These are phyloP conservation scores for Ceratina japonica DNA, from an alignment of 1,140 invertebrate species.

Conservation along the genomic window DNA sequence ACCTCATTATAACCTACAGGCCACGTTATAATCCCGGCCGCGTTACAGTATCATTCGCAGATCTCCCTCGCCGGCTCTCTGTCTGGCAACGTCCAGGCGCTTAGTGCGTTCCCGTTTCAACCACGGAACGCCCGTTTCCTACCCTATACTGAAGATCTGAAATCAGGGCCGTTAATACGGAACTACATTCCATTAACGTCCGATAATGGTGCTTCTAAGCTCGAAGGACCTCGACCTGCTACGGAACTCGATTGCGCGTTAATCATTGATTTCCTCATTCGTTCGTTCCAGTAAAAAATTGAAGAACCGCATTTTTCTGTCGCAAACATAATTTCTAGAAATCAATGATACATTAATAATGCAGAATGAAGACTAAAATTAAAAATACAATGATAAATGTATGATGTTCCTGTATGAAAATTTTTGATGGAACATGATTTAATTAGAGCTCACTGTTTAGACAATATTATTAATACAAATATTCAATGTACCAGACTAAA, in stretches of 20 bases:
- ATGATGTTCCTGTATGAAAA: too few relatives aligned
- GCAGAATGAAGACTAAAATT: too few relatives aligned
- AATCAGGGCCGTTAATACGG: constrained; percentile 65
- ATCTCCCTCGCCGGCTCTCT: constrained; percentile 48
- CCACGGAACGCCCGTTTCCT: constrained; percentile 57
- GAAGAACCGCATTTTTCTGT: too few relatives aligned
- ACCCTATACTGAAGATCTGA: constrained; percentile 63
- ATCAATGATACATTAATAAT: too few relatives aligned
- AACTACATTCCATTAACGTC: constrained; percentile 68
- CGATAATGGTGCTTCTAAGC: constrained; percentile 60
- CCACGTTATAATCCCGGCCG: constrained; percentile 66
- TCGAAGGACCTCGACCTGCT: constrained; percentile 37
- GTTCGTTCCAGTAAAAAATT: too few relatives aligned
- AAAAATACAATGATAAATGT: too few relatives aligned
- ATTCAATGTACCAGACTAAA: too few relatives aligned
- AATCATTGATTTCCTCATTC: neutral
- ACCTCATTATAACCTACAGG: constrained; percentile 71
- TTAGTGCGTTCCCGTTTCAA: constrained; percentile 40
- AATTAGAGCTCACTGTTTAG: too few relatives aligned
- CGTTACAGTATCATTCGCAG: constrained; percentile 69
- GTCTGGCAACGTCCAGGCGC: neutral
- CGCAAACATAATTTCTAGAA: too few relatives aligned
- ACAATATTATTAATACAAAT: too few relatives aligned
- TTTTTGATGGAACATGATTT: too few relatives aligned
- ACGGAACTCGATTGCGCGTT: neutral